phyloP scores from a whole-genome alignment of 2,888 invertebrate genomes.

The Drosophila aldrichi region DNA sequence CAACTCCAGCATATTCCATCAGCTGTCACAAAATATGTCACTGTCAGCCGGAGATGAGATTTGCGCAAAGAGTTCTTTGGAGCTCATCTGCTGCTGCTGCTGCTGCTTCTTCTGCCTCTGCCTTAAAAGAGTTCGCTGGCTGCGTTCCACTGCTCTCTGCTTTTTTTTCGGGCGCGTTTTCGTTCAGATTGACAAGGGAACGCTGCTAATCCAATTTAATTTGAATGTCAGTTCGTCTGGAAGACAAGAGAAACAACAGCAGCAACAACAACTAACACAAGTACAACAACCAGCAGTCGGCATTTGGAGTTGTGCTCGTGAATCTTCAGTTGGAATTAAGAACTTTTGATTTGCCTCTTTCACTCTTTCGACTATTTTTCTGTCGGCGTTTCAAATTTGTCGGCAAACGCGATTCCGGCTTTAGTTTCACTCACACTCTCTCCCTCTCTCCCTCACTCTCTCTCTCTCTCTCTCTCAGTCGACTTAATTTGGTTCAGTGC shows the following conservation, averaged over 20 bases:
- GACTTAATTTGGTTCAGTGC: slow-evolving; percentile 73
- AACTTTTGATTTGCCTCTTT: slow-evolving; percentile 61
- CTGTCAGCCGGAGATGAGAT: slow-evolving; percentile 82
- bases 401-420: slow-evolving; percentile 46
- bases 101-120: background rate
- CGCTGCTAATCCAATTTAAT: slow-evolving; percentile 84
- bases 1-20: slow-evolving; percentile 82
- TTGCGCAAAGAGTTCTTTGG: slow-evolving; percentile 61
- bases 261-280: slow-evolving; percentile 27
- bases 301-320: slow-evolving; percentile 31
- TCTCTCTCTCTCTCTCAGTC: background rate
- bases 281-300: slow-evolving; percentile 27
- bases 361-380: slow-evolving; percentile 61
- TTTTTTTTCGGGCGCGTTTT: slow-evolving; percentile 32
- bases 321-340: slow-evolving; percentile 57
- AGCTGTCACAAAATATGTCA: slow-evolving; percentile 84
- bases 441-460: background rate
- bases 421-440: background rate
- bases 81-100: slow-evolving; percentile 7
- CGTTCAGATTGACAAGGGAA: slow-evolving; percentile 83
- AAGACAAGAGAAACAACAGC: slow-evolving; percentile 67
- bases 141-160: slow-evolving; percentile 19
- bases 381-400: slow-evolving; percentile 73
- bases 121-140: slow-evolving; percentile 9
- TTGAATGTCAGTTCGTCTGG: slow-evolving; percentile 84